Percentiles rank a stretch among this genome's conserved stretches.
Evolutionary conservation across 2,797 vertebrate genomes (phyloP).

Genomic region (Acanthurus tractus): DNA sequence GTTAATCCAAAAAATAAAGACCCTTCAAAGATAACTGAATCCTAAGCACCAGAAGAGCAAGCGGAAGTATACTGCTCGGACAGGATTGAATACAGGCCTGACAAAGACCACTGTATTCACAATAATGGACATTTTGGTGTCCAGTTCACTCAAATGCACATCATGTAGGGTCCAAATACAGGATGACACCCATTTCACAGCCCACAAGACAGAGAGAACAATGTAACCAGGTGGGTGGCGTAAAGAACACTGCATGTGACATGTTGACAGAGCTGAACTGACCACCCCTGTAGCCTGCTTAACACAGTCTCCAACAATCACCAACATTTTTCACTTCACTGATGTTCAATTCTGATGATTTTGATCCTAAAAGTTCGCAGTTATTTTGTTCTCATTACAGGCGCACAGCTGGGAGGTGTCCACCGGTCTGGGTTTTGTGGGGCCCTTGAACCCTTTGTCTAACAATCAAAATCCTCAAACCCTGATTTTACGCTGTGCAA

Average conservation of each 20-base stretch:
- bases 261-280: neutral
- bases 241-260: neutral
- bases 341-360: neutral
- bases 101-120: neutral
- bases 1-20: neutral
- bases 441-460: conserved; percentile 5
- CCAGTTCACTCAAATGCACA: neutral
- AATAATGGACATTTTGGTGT: neutral
- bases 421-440: conserved; percentile 8
- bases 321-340: neutral
- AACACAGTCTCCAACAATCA: neutral
- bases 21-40: neutral
- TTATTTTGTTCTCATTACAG: neutral
- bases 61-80: no score
- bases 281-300: neutral
- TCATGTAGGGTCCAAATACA: neutral
- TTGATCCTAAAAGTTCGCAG: neutral
- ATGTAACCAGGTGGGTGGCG: neutral
- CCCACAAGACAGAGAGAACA: neutral
- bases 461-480: neutral
- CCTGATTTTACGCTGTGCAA: neutral
- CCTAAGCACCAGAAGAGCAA: no score
- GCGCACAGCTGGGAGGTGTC: neutral
- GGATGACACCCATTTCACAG: neutral
- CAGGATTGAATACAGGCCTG: neutral